These are phyloP conservation scores for Micrasema minimum DNA, from an alignment of 1,140 invertebrate species.

Conservation along the genomic window DNA sequence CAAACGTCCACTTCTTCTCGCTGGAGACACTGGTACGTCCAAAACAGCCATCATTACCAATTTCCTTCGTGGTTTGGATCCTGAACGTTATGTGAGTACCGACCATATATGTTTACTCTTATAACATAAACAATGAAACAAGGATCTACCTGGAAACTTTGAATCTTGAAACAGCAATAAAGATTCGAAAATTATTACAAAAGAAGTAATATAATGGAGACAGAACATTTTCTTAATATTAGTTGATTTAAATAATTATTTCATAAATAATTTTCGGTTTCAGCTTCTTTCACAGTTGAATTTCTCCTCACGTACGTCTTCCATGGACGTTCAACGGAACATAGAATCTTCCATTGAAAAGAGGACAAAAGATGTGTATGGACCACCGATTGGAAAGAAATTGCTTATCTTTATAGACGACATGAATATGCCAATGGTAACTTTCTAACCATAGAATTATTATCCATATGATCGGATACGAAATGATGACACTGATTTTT, in stretches of 20 bases:
- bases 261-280: slow-evolving; percentile 12
- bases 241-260: slow-evolving; percentile 22
- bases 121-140: too few species aligned
- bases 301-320: slow-evolving; percentile 90
- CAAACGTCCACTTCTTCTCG: slow-evolving; percentile 81
- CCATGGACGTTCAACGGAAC: slow-evolving; percentile 87
- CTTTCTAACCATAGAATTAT: too few species aligned
- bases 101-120: too few species aligned
- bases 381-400: slow-evolving; percentile 86
- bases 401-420: slow-evolving; percentile 92
- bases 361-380: slow-evolving; percentile 88
- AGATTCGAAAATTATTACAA: too few species aligned
- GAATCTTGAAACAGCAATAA: too few species aligned
- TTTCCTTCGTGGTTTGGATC: slow-evolving; percentile 78
- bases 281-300: slow-evolving; percentile 71
- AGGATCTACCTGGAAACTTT: too few species aligned
- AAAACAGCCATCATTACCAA: slow-evolving; percentile 89
- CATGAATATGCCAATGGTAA: slow-evolving; percentile 92
- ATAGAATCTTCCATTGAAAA: slow-evolving; percentile 89
- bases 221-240: slow-evolving; percentile 4
- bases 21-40: slow-evolving; percentile 90
- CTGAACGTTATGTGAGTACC: slow-evolving; percentile 75
- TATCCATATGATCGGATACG: too few species aligned
- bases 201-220: too few species aligned
- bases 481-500: too few species aligned